phyloP scores from a whole-genome alignment of 2,797 vertebrate species.

The Uromys caudimaculatus region DNA sequence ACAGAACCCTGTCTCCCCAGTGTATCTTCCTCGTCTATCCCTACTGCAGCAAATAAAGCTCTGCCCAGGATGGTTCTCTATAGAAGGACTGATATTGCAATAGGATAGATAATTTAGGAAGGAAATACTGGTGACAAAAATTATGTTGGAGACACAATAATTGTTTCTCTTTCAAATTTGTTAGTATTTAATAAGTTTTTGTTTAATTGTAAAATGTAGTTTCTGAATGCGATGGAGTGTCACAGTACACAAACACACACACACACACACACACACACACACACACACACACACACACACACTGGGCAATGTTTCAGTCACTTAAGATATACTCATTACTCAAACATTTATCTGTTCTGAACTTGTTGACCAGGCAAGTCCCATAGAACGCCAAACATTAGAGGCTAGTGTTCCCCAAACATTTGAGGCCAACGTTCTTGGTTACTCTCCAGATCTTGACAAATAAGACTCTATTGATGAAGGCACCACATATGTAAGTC shows the following conservation, averaged over 20 bases:
- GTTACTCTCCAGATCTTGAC: background rate
- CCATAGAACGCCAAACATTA: background rate
- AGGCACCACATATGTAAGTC: background rate
- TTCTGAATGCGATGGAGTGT: fast-evolving
- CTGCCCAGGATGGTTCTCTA: background rate
- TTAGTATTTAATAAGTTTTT: background rate
- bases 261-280: fast-evolving
- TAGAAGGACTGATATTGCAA: background rate
- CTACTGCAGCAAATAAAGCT: background rate
- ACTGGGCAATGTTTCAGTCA: background rate
- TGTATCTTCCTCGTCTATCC: background rate
- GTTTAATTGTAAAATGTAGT: background rate
- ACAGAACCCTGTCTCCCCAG: background rate
- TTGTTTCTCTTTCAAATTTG: background rate
- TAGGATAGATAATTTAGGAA: background rate
- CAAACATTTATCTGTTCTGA: background rate
- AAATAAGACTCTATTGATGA: background rate
- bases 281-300: fast-evolving
- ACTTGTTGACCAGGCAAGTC: background rate
- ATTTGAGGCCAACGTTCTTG: background rate
- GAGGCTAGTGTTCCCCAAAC: background rate
- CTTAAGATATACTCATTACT: too few species aligned
- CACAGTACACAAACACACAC: background rate
- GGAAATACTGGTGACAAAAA: background rate
- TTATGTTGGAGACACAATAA: background rate